Base-by-base conservation (phyloP, 2,888 invertebrate genomes). In the Caenorhabditis sp. region DNA sequence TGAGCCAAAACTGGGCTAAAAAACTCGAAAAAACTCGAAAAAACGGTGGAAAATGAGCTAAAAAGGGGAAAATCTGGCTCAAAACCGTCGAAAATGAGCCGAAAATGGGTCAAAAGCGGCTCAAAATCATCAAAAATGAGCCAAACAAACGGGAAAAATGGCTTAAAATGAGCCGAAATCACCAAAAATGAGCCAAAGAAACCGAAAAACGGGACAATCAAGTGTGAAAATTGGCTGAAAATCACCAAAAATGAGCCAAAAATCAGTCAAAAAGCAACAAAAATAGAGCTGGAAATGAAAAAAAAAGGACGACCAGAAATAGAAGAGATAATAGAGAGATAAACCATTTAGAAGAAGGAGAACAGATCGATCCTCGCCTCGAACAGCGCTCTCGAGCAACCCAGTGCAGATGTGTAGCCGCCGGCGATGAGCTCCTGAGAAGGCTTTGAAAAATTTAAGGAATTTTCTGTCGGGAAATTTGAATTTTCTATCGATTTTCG, bases 351-450 rank as follows among this genome's bases (percentile, higher is more conserved):
- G 80, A 56, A 87, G 49, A 85, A 86, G 0, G 82, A 49, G 68
- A 89, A 83, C 22, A 91, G 77, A 73, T 92, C 91, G 51, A 88
- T 51, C 16, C 90, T 84, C 6, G 88, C 85, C 73, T 92, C 92
- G 69, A 90, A 81, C 12, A 92, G 82, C 12, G 91, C 90, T 8
- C 91, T 87, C 12, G 72, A 69, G 59, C 89, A 89, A 12, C 89
- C 91, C 16, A 90, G 44, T 3, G 82, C 76, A 19, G 89, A 64
- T 19, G 87, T 86, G 79, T 85, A 92, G n/a, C 88, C 92, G 22
- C 91, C 91, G 35, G 92, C 92, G 38, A 87, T 28, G 1, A 86
- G 73, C 8, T 76, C 84, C 76, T 85, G 69, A 19, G 85, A 79
- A 38, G 7, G 7, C 7, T 4, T 0, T 5, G 8, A 7, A n/a